Evolutionary conservation across 2,888 invertebrate species (phyloP), one percentile per base, ranked within the genome.

Genomic region (Andrena bicolor): DNA sequence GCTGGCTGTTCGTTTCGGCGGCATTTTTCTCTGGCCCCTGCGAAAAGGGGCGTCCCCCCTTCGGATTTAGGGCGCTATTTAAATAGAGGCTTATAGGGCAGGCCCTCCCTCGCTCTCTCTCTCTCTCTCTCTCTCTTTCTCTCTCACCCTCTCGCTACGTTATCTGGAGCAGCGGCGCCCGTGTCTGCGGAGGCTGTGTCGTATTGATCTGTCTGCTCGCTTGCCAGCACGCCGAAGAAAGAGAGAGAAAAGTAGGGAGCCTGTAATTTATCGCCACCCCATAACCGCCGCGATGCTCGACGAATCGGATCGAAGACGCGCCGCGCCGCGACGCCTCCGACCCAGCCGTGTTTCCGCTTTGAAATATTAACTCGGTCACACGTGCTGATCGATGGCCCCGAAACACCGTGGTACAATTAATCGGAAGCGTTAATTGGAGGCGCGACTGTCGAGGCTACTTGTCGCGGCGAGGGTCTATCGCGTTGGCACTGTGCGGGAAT

Each of bases 161-260:
- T 92, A 92, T 92, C 90, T 91, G 86, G 92, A 92, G 91, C 91
- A 90, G 88, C 89, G 83, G 89, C 89, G 87, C 86, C 80, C 85
- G 88, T 83, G 85, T 88, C 88, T 90, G 85, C 87, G 80, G 86
- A 84, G 86, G 87, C 87, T 88, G 90, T 89, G 92, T 90, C 90
- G 93, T 93, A 93, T 93, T 93, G 93, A 93, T 93, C 93, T 92
- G 91, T 86, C 90, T 90, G 86, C 89, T 86, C 86, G 90, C 85
- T 83, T 84, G 83, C 87, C 85, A 87, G 82, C 83, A 81, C 79
- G 83, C 77, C 84, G 74, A 79, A 76, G 86, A 90, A 86, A 86
- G 87, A 87, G 84, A 87, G 85, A 65, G 87, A 80, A 80, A 78
- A 81, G 75, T 65, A 79, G 85, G 78, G 83, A 74, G 75, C 53